Base-by-base conservation (phyloP, 1,140 invertebrate species). In the Procambarus clarkii region DNA sequence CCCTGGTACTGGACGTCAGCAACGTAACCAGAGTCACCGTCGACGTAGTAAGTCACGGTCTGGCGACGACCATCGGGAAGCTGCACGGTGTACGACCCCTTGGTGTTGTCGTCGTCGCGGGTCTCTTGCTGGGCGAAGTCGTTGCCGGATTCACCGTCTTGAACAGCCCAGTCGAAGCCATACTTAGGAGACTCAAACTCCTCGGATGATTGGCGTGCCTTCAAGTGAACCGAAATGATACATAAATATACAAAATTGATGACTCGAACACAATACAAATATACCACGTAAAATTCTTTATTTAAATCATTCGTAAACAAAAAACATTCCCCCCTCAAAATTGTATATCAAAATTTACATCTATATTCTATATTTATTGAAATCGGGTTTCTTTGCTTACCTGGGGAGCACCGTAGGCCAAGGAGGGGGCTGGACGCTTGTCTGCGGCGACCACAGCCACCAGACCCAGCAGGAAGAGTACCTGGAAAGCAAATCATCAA, bases 31-130 rank as follows among this genome's bases (percentile, higher is more conserved):
- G 69, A 74, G 69, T 74, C 69, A 24, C 69, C 69, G 69, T 74
- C 69, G n/a, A 74, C 69, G 69, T 74, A 74, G 69, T 74, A 74
- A 34, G 69, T 74, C 24, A 74, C 69, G 7, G n/a, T 74, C 69
- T 74, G 69, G 15, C 15, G 69, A 34, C 69, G 69, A 34, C n/a
- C 24, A 21, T 74, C 69, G 5, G 69, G 69, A 24, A 74, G 69
- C 69, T 74, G 69, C n/a, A 74, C 69, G 69, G n/a, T 34, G 7
- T 74, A 74, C 69, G 69, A 74, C 69, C 69, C 69, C 24, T 74
- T 24, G n/a, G 69, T 74, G 24, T 74, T 34, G 69, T 74, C 69
- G 5, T 74, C 69, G 4, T 74, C 69, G 7, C 69, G 69, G n/a
- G 3, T n/a, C 69, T 74, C 69, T 5, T 74, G 69, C 2, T 74